Evolutionary conservation across 2,888 invertebrate species (phyloP).

Genomic region (Nephrotoma flavescens): DNA sequence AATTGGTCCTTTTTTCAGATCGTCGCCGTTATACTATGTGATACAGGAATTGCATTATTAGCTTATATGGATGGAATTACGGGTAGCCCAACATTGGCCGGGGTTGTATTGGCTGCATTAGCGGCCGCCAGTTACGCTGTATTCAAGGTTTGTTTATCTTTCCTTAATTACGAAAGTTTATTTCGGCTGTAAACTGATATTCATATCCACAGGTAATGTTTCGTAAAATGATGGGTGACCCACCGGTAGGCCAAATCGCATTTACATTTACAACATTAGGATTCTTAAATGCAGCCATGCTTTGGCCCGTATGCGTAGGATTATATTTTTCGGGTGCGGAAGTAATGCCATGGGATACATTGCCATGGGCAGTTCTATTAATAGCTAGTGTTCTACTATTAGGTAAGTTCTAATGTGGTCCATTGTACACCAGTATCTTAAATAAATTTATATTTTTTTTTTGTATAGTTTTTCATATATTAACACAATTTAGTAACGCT

Average conservation of each 20-base stretch:
- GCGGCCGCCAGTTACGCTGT: slow-evolving; percentile 88
- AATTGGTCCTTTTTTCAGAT: slow-evolving; percentile 43
- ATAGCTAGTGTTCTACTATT: slow-evolving; percentile 66
- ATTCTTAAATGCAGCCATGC: slow-evolving; percentile 67
- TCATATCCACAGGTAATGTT: slow-evolving; percentile 63
- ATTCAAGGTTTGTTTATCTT: slow-evolving; percentile 54
- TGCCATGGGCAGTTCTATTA: slow-evolving; percentile 79
- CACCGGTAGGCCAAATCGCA: slow-evolving; percentile 82
- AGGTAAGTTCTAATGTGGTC: slow-evolving; percentile 35
- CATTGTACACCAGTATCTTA: background rate
- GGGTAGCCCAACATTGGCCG: slow-evolving; percentile 75
- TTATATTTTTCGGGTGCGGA: slow-evolving; percentile 79
- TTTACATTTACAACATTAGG: slow-evolving; percentile 87
- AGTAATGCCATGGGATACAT: slow-evolving; percentile 60
- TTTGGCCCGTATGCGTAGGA: slow-evolving; percentile 84
- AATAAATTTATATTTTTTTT: background rate
- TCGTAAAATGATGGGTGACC: slow-evolving; percentile 86
- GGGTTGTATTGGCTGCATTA: slow-evolving; percentile 77
- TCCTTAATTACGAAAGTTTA: background rate
- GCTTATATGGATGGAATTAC: slow-evolving; percentile 95
- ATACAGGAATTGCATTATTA: slow-evolving; percentile 82
- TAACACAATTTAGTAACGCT: slow-evolving; percentile 87
- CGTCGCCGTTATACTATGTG: slow-evolving; percentile 85
- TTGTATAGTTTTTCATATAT: slow-evolving; percentile 71
- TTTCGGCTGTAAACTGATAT: background rate